Percentiles rank a stretch among this genome's conserved stretches.
These are phyloP conservation scores for Aegotheles bennettii DNA, from an alignment of 2,113 vertebrate species.

Conservation along the genomic window DNA sequence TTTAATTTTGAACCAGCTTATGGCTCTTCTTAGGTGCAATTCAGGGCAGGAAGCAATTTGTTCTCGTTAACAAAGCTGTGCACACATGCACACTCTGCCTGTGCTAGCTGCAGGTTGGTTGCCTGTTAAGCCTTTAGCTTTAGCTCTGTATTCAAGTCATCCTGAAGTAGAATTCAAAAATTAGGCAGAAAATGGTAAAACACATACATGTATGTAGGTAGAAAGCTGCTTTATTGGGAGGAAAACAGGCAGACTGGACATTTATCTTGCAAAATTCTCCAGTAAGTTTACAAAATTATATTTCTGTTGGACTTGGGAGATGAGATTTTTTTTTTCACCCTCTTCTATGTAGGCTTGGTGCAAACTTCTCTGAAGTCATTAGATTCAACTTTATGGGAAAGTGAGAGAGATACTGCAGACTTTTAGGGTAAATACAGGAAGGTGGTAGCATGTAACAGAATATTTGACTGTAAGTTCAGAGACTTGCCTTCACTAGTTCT, in stretches of 20 bases:
- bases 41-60: constrained; percentile 24
- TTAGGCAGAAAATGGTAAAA: neutral
- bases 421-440: neutral
- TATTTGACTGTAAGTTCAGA: neutral
- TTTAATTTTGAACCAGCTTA: neutral
- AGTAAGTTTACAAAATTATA: neutral
- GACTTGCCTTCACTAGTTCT: neutral
- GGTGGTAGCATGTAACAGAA: neutral
- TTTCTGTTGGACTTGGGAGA: neutral
- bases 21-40: neutral
- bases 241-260: neutral
- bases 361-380: neutral
- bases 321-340: neutral
- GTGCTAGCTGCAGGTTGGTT: neutral
- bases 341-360: neutral
- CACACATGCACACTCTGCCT: neutral
- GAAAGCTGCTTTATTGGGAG: neutral
- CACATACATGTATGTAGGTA: neutral
- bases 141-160: neutral
- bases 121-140: neutral
- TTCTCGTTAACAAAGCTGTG: neutral
- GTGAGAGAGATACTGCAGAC: neutral
- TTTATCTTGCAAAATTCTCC: neutral
- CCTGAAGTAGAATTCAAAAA: neutral
- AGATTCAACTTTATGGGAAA: neutral